Conservation (phyloP, 2,888 invertebrate species). For the Melipona beecheii region DNA sequence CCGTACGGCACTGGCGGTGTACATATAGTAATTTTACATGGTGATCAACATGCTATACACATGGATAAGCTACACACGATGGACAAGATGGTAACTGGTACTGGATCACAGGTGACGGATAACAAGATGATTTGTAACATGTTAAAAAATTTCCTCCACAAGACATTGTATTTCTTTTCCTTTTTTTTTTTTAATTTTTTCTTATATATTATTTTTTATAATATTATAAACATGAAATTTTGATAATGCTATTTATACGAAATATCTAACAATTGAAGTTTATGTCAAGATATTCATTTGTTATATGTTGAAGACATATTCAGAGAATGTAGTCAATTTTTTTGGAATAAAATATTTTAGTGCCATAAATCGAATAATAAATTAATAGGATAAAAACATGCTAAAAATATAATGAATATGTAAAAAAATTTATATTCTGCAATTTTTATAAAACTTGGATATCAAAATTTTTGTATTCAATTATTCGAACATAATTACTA, state of each 20-base stretch:
- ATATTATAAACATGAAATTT: slow-evolving; percentile 34
- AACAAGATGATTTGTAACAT: slow-evolving; percentile 78
- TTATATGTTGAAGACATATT: slow-evolving; percentile 22
- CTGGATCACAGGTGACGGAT: slow-evolving; percentile 73
- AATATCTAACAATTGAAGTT: slow-evolving; percentile 32
- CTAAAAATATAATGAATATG: slow-evolving; percentile 24
- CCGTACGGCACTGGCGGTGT: slow-evolving; percentile 76
- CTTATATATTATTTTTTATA: slow-evolving; percentile 15
- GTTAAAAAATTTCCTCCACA: slow-evolving; percentile 53
- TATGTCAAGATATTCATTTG: slow-evolving; percentile 20
- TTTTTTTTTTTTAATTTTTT: slow-evolving; percentile 23
- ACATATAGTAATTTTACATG: slow-evolving; percentile 74
- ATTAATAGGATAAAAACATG: slow-evolving; percentile 34
- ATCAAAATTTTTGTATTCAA: slow-evolving; percentile 44
- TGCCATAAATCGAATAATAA: slow-evolving; percentile 6
- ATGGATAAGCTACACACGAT: slow-evolving; percentile 71
- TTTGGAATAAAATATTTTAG: slow-evolving; percentile 19
- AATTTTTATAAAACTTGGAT: slow-evolving; percentile 1
- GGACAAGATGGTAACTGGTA: slow-evolving; percentile 66
- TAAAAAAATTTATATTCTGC: slow-evolving; percentile 31
- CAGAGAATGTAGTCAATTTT: slow-evolving; percentile 22
- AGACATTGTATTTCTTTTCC: slow-evolving; percentile 53
- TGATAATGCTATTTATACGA: slow-evolving; percentile 2
- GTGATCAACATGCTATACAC: slow-evolving; percentile 68
- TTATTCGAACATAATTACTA: slow-evolving; percentile 15